Evolutionary conservation across 2,888 invertebrate genomes (phyloP), one percentile per base, ranked within the genome.

Genomic region (Phorcus lineatus): DNA sequence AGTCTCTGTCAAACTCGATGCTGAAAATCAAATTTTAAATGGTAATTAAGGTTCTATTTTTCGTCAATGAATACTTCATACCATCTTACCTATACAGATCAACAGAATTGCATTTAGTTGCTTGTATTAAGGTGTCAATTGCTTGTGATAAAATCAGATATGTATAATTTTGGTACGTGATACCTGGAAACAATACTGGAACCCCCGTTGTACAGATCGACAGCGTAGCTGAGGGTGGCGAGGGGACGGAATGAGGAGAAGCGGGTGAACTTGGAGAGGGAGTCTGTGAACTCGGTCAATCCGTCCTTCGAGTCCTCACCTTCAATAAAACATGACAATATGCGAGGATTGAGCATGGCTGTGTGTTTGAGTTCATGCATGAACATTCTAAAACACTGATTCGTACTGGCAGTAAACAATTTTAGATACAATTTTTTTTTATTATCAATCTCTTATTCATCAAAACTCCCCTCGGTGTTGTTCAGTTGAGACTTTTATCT

Each of bases 1-100:
- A 96, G 93, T 98, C 98, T 93, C 97, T 97, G 92, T 98, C 98
- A 94, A 98, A 98, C 93, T 98, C 98, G 87, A 98, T 98, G 88
- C 97, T 97, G 31, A 78, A 91, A 88, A 80, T 55, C 19, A 80
- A 80, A 75, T 16, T 55, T 24, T 62, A 67, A 53, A 54, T 17
- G 31, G 13, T 40, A 11, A 74, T 13, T 54, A 13, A 55, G 7
- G 1, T 55, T 19, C 17, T 13, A 4, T 11, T 11, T 47, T 47
- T 47, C 47, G 6, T 13, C 47, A 6, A 11, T 47, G 36, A 36
- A 36, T 36, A 36, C 7, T 36, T 36, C 36, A 36, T 36, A 36
- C 36, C 36, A 36, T 6, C 7, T 11, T 13, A 47, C 1, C 13
- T 47, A 1, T 13, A 9, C 47, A 47, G 47, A 47, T 11, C 47